phyloP scores from a whole-genome alignment of 1,140 invertebrate species.

The Apis florea region DNA sequence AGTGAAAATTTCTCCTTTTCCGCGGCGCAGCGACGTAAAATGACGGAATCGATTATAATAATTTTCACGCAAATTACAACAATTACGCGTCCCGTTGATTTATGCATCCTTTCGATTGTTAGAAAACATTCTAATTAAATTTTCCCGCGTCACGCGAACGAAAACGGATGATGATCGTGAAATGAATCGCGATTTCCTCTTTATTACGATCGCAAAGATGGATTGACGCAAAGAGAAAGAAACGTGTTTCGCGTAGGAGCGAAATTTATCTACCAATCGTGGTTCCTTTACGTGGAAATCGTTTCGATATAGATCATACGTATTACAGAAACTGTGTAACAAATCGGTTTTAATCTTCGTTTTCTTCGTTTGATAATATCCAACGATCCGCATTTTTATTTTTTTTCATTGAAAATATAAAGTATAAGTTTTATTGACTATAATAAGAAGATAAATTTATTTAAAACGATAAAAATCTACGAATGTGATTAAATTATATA shows the following conservation, averaged over 20 bases:
- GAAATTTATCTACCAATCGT: conserved; percentile 21
- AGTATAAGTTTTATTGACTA: neutral
- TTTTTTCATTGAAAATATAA: neutral
- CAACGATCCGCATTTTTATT: neutral
- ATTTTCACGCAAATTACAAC: neutral
- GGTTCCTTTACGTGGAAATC: conserved; percentile 9
- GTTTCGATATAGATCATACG: conserved; percentile 14
- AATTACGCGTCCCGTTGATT: neutral
- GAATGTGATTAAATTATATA: too few relatives aligned
- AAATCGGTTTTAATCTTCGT: conserved; percentile 2
- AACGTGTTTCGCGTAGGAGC: conserved; percentile 15
- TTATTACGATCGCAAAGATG: conserved; percentile 43
- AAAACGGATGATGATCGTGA: neutral
- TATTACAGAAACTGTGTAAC: neutral
- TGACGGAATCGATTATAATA: conserved; percentile 2
- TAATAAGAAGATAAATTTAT: neutral
- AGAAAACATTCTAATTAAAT: conserved; percentile 54
- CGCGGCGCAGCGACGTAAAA: neutral
- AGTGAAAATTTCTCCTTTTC: neutral
- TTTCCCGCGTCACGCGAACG: neutral
- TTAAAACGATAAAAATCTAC: too few relatives aligned
- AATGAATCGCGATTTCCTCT: conserved; percentile 40
- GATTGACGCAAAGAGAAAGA: conserved; percentile 23
- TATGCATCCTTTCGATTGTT: neutral
- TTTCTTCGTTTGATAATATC: neutral